Conservation (phyloP, 2,888 invertebrate genomes). For the Calliphora vomitoria region DNA sequence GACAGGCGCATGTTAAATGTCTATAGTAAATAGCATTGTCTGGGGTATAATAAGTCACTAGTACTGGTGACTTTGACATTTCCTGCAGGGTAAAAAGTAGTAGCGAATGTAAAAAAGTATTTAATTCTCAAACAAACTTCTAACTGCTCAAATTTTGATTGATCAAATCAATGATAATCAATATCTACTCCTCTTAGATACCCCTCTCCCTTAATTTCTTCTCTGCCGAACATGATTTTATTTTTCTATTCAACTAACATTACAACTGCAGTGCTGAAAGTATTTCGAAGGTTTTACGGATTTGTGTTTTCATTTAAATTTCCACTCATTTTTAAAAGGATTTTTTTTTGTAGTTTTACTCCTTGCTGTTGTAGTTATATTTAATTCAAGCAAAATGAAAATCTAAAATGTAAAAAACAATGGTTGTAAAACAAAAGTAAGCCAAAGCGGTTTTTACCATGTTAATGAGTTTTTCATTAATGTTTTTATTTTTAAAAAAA, state of each 20-base stretch:
- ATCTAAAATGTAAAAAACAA: constrained; percentile 29
- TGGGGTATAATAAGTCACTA: too few relatives aligned
- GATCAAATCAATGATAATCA: too few relatives aligned
- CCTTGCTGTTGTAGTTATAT: constrained; percentile 40
- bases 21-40: too few relatives aligned
- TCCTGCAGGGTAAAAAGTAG: too few relatives aligned
- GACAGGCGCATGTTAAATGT: too few relatives aligned
- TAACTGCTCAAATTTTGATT: too few relatives aligned
- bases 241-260: background rate
- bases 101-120: too few relatives aligned
- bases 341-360: constrained; percentile 12
- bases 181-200: background rate
- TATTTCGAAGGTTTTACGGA: constrained; percentile 48
- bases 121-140: too few relatives aligned
- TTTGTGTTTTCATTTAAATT: constrained; percentile 18
- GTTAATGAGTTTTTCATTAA: constrained; percentile 73
- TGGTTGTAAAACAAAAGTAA: constrained; percentile 47
- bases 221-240: background rate
- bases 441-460: constrained; percentile 57
- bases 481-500: constrained; percentile 58
- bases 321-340: background rate
- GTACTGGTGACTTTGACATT: too few relatives aligned
- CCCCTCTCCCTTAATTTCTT: background rate
- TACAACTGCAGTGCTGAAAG: constrained; percentile 46
- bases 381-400: constrained; percentile 33